Base-by-base conservation (phyloP, 2,113 vertebrate species). In the Oreocharis arfaki region DNA sequence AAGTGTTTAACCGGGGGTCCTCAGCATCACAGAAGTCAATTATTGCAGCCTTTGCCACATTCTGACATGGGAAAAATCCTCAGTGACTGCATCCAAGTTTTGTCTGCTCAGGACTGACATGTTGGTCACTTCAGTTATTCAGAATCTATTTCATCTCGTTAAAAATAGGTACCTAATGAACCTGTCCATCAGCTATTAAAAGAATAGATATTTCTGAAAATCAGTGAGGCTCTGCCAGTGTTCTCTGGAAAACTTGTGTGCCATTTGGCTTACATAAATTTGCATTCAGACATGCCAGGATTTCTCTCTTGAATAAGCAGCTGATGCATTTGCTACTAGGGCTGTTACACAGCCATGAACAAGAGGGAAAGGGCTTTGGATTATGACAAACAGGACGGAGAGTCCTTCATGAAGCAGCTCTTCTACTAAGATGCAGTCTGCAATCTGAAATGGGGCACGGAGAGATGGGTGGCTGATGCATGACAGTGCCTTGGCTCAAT, bases 201-300 rank as follows among this genome's bases (percentile, higher is more conserved):
- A 83, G 70, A 94, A 82, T 8, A 83, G 70, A n/a, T 76, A 94
- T 79, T 89, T 96, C 59, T 18, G 67, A 90, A 95, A 94, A 87
- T 61, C 57, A 65, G 28, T 33, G 41, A 7, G 69, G 17, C 39
- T 88, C 59, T 94, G 88, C 83, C 94, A 93, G 67, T 52, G 53
- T 41, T 90, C 68, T 87, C 74, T 87, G 89, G 88, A 94, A 95
- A 87, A 85, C 41, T 76, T 3, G 1, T 68, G 17, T 53, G 79
- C 90, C n/a, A 57, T 92, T 89, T 94, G 74, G 85, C 53, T 84
- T 57, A 52, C 32, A 28, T 90, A 83, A 70, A 85, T 87, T 42
- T 84, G 39, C 68, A 11, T 50, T 86, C 85, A 91, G 30, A 42
- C 47, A 46, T 77, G 86, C 90, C 82, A 93, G 68, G 64, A 88